A percentile compares a stretch with the other conserved stretches of the same genome.
phyloP scores from a whole-genome alignment of 1,140 invertebrate genomes.

The Fopius arisanus region DNA sequence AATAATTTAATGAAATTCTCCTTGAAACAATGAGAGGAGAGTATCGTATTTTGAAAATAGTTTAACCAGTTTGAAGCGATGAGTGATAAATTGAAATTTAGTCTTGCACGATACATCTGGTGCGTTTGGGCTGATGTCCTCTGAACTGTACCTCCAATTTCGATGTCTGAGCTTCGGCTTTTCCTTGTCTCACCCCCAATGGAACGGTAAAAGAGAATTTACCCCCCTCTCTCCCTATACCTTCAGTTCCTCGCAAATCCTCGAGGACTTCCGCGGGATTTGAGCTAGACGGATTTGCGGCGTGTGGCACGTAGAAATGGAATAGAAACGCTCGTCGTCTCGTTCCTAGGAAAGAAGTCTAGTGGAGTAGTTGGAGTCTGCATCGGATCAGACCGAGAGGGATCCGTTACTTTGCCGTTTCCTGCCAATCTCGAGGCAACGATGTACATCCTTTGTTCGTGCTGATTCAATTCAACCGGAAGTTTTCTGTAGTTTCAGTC shows the following conservation, averaged over 20 bases:
- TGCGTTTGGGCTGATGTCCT: background rate
- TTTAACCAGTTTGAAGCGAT: too few relatives aligned
- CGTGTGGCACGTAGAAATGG: slow-evolving; percentile 19
- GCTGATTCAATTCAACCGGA: slow-evolving; percentile 28
- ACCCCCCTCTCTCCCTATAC: background rate
- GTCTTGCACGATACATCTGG: background rate
- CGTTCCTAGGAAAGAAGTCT: background rate
- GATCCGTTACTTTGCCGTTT: slow-evolving; percentile 10
- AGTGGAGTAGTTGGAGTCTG: slow-evolving; percentile 9
- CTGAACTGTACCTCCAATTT: slow-evolving; percentile 2
- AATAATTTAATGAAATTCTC: too few relatives aligned
- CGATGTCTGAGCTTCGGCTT: slow-evolving; percentile 5
- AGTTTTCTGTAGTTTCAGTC: slow-evolving; percentile 34
- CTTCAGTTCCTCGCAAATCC: slow-evolving; percentile 7
- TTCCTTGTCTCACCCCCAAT: background rate
- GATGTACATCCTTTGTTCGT: slow-evolving; percentile 11
- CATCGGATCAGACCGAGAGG: slow-evolving; percentile 7
- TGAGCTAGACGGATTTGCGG: slow-evolving; percentile 27
- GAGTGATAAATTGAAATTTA: too few relatives aligned
- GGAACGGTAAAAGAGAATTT: background rate
- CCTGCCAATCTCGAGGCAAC: slow-evolving; percentile 5
- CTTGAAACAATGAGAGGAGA: too few relatives aligned
- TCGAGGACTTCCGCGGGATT: slow-evolving; percentile 11
- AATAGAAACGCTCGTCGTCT: background rate
- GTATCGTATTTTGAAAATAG: too few relatives aligned